Base-by-base conservation (phyloP, 1,140 invertebrate species). In the Chlorops oryzae region DNA sequence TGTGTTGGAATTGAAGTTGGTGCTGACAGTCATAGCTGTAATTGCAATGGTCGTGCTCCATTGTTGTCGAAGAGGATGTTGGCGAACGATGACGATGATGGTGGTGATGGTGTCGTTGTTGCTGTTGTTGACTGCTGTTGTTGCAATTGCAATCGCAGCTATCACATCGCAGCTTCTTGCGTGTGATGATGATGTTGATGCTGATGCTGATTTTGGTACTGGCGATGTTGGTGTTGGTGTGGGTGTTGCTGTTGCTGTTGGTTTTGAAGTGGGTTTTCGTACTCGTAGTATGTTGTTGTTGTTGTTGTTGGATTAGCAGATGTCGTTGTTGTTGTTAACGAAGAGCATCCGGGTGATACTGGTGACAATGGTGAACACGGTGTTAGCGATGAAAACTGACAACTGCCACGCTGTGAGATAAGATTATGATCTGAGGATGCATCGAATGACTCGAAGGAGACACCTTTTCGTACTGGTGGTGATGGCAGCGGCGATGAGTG, bases 401-500 rank as follows among this genome's bases (percentile, higher is more conserved):
- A 50, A 22, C 51, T 56, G 27, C 48, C 46, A 18, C 55, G 56
- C 23, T 65, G 62, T 3, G 65, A 63, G 20, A 69, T 42, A 48
- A 70, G 35, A 51, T 65, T 69, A 18, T 70, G 63, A 52, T 63
- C 66, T 17, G 66, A 70, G 34, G 65, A 57, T 24, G 65, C 57
- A 27, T 70, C 66, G 12, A 70, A 70, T 9, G 61, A 69, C 23
- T 70, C 66, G 27, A 69, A 70, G n/a, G 55, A 53, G 4, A 51
- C 51, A 10, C 43, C 55, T 3, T 62, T 55, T 39, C 48, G 57
- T 47, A 50, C 48, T 10, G 60, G 61, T 10, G 60, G 61, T 34
- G 61, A 63, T 2, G 59, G 60, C 49, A 66, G 54, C 17, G 59
- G 61, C 0, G 65, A 70, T 3, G 68, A 69, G 34, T 68, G 65